Percentiles rank a stretch among this genome's conserved stretches.
phyloP scores from a whole-genome alignment of 2,113 vertebrate species.

The Bubo blakistoni region DNA sequence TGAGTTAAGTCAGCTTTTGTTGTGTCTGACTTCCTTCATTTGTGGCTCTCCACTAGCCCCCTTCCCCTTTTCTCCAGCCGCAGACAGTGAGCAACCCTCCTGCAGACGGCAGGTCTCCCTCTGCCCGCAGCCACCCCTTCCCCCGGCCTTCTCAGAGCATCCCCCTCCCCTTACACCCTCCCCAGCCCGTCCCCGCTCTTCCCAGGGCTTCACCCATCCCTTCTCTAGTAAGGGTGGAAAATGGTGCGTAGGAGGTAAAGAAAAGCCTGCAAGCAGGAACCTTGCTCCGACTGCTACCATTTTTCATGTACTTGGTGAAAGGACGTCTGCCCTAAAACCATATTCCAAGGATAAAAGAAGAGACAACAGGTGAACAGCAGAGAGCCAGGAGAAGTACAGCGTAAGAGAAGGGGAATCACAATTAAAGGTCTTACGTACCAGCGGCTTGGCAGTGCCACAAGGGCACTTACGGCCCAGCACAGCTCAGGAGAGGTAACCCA shows the following conservation, averaged over 20 bases:
- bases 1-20: neutral
- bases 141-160: neutral
- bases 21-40: neutral
- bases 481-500: neutral
- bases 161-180: neutral
- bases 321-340: neutral
- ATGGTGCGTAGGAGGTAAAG: neutral
- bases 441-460: neutral
- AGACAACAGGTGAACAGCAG: neutral
- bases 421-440: neutral
- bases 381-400: neutral
- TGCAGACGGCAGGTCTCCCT: too few relatives aligned
- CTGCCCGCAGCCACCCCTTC: neutral
- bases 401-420: neutral
- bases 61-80: neutral
- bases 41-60: neutral
- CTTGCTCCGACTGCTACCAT: neutral
- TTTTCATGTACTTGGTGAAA: fast-evolving
- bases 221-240: fast-evolving
- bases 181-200: neutral
- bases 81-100: neutral
- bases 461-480: neutral
- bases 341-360: neutral
- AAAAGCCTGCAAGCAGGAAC: neutral
- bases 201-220: neutral